These are phyloP conservation scores for Rutpela maculata DNA, from an alignment of 2,888 invertebrate genomes.

Conservation along the genomic window DNA sequence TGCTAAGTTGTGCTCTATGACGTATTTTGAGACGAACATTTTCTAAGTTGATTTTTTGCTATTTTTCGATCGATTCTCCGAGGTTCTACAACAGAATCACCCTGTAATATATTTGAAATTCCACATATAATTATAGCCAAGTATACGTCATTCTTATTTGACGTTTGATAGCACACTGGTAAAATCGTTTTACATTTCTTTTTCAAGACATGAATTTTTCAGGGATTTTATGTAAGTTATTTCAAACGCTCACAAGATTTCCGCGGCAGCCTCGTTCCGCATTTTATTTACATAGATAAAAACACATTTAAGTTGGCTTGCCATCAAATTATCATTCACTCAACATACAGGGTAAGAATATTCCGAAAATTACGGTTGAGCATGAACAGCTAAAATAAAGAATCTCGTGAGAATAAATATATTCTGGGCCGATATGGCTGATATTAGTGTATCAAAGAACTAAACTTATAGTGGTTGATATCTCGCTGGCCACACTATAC, in stretches of 20 bases:
- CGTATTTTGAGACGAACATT: too few species aligned
- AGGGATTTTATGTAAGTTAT: constrained; percentile 9
- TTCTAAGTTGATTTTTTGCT: too few species aligned
- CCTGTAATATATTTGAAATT: too few species aligned
- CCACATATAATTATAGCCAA: too few species aligned
- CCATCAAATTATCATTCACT: constrained; percentile 21
- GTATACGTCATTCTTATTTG: too few species aligned
- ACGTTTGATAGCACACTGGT: too few species aligned
- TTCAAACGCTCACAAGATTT: neutral
- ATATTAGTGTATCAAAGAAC: neutral
- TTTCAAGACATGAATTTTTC: too few species aligned
- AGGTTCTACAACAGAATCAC: too few species aligned
- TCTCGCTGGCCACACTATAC: too few species aligned
- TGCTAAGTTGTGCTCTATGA: too few species aligned
- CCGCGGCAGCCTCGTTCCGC: neutral
- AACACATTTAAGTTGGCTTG: constrained; percentile 8
- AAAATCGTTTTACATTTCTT: too few species aligned
- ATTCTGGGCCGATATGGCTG: neutral
- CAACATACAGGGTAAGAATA: constrained; percentile 11
- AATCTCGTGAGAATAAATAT: neutral
- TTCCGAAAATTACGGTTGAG: constrained; percentile 12
- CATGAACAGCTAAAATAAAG: constrained; percentile 5
- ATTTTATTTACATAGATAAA: constrained; percentile 20
- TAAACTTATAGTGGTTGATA: neutral
- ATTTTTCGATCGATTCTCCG: too few species aligned